phyloP scores from a whole-genome alignment of 2,888 invertebrate genomes.

The Plutella xylostella region DNA sequence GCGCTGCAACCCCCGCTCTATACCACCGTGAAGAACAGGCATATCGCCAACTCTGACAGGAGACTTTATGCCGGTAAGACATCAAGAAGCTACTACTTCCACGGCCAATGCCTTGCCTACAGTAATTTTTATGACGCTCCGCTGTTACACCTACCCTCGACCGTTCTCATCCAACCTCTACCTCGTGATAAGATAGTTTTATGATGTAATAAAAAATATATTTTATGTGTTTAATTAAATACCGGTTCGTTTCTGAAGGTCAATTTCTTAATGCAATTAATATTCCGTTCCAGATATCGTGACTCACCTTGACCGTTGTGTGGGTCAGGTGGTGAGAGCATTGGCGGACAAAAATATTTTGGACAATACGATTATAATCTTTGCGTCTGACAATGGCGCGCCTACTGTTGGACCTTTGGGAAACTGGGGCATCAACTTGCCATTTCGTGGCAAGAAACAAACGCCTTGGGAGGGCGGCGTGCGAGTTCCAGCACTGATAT shows the following conservation, averaged over 20 bases:
- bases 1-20: constrained; percentile 80
- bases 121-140: no score
- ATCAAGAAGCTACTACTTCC: no score
- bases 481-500: constrained; percentile 80
- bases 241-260: no score
- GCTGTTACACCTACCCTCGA: no score
- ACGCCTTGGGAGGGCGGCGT: constrained; percentile 90
- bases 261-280: neutral
- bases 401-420: constrained; percentile 79
- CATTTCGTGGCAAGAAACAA: constrained; percentile 83
- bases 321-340: constrained; percentile 80
- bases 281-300: constrained; percentile 66
- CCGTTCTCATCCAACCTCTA: no score
- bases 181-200: no score
- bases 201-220: no score
- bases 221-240: no score
- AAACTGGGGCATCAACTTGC: constrained; percentile 84
- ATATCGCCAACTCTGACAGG: constrained; percentile 78
- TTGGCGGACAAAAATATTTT: constrained; percentile 76
- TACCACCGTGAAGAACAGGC: constrained; percentile 72
- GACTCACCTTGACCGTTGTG: constrained; percentile 82
- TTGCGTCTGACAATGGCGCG: constrained; percentile 91
- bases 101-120: no score
- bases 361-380: constrained; percentile 86
- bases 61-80: constrained; percentile 79